Conservation (phyloP, 2,113 vertebrate genomes). For the Mohoua ochrocephala region DNA sequence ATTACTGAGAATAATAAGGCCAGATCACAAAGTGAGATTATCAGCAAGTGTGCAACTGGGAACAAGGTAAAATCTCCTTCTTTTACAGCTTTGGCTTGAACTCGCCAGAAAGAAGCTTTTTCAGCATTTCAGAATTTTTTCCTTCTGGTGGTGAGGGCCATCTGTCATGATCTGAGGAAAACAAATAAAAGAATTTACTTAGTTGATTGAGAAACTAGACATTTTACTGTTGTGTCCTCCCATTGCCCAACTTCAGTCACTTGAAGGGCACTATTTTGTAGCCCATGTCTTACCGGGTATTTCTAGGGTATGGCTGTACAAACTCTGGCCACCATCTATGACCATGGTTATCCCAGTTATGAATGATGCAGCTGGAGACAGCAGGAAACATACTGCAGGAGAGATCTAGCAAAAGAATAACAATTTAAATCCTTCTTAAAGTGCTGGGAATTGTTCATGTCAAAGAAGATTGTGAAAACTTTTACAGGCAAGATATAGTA, state of each 20-base stretch:
- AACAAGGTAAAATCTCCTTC: not conserved
- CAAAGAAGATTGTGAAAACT: not conserved
- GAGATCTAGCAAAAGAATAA: constrained; percentile 76
- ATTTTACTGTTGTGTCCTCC: not conserved
- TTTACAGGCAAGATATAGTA: not conserved
- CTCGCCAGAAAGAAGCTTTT: constrained; percentile 61
- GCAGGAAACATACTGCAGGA: constrained; percentile 86
- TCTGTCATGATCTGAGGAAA: constrained; percentile 76
- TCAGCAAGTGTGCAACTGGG: not conserved
- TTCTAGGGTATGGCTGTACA: constrained; percentile 65
- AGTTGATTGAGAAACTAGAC: not conserved
- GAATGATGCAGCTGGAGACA: constrained; percentile 88
- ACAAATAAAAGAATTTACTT: not conserved
- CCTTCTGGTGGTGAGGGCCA: constrained; percentile 83
- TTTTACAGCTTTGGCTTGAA: constrained; percentile 56
- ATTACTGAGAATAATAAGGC: not conserved
- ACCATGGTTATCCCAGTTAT: constrained; percentile 84
- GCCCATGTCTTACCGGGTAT: constrained; percentile 77
- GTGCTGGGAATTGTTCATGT: not conserved
- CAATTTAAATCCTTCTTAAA: not conserved
- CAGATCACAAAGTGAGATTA: not conserved
- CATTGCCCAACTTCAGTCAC: not conserved
- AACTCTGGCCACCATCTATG: constrained; percentile 84
- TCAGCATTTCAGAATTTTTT: constrained; percentile 75
- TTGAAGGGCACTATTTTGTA: not conserved